Evolutionary conservation across 2,888 invertebrate genomes (phyloP), one percentile per base, ranked within the genome.

Genomic region (Cephus pygmeus): DNA sequence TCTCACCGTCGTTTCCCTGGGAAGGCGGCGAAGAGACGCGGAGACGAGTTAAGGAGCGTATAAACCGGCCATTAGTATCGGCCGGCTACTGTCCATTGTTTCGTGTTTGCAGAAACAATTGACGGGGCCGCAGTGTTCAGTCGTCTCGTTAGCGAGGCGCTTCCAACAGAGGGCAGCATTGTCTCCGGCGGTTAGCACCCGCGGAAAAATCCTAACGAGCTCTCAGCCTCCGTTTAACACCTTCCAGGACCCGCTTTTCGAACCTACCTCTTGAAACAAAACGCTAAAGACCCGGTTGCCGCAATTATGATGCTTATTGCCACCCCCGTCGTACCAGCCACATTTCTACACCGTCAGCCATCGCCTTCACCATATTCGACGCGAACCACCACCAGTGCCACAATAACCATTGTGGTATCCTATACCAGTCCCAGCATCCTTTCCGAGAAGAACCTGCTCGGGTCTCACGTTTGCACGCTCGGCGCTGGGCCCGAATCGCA

Each of bases 201-300:
- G 87, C 88, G 90, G 91, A 90, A 91, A 91, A 91, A 91, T 91
- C 89, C 91, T 91, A 91, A 91, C 90, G 90, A 91, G 90, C 88
- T 87, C 85, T 84, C 83, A 80, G 84, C 83, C 80, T 83, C 81
- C 83, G 81, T 83, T 84, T 84, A 83, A 84, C 83, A 83, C 83
- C 84, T 83, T 76, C 75, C 76, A 79, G 73, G 34, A 34, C 71
- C 71, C 71, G 71, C 78, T 76, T 77, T 79, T 79, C 79, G 79
- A 79, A n/a, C 76, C 79, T 79, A 33, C 79, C 76, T 76, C 74
- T 79, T 79, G 76, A 79, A 79, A 79, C 79, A 79, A 76, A 79
- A 76, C 76, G 79, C 78, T 78, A 78, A 76, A 75, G 75, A 76
- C 78, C 71, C 56, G 71, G 75, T 76, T 75, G 73, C 78, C 69